These are phyloP conservation scores for Lasioglossum pauxillum DNA, from an alignment of 2,888 invertebrate genomes.

Conservation along the genomic window DNA sequence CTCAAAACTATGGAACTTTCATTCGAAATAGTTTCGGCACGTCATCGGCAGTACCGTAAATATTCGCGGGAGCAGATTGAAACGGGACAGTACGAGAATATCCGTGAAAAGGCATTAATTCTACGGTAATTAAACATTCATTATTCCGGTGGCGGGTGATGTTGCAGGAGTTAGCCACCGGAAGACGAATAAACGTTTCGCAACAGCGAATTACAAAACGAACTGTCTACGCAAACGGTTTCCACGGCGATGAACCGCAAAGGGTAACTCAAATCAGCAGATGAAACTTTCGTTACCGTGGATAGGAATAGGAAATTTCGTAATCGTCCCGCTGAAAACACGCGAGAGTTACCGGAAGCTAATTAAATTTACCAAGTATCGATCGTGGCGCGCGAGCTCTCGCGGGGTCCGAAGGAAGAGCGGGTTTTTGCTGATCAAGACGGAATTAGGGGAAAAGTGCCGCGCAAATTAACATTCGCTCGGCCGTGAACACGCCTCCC, in stretches of 20 bases:
- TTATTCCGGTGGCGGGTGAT: not conserved
- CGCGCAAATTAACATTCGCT: slow-evolving; percentile 34
- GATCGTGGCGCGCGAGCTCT: not conserved
- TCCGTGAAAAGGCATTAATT: not conserved
- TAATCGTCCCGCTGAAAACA: slow-evolving; percentile 31
- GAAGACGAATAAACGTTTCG: slow-evolving; percentile 7
- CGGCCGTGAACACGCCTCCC: not conserved
- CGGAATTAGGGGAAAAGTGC: not conserved
- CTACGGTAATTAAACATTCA: not conserved
- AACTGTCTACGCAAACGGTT: not conserved
- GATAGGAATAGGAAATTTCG: slow-evolving; percentile 47
- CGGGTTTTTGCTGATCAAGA: slow-evolving; percentile 10
- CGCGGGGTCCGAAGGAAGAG: not conserved
- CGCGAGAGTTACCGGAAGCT: slow-evolving; percentile 24
- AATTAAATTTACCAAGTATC: slow-evolving; percentile 48
- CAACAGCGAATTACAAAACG: slow-evolving; percentile 14
- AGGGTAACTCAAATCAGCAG: slow-evolving; percentile 9
- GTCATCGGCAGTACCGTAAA: not conserved
- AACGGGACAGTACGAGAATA: not conserved
- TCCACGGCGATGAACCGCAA: slow-evolving; percentile 2
- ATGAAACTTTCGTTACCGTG: slow-evolving; percentile 21
- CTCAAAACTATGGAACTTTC: not conserved
- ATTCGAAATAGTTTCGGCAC: not conserved
- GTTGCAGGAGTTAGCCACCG: not conserved
- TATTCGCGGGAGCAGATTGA: not conserved